These are phyloP conservation scores for Odocoileus virginianus DNA, from an alignment of 2,113 vertebrate genomes.

Conservation along the genomic window DNA sequence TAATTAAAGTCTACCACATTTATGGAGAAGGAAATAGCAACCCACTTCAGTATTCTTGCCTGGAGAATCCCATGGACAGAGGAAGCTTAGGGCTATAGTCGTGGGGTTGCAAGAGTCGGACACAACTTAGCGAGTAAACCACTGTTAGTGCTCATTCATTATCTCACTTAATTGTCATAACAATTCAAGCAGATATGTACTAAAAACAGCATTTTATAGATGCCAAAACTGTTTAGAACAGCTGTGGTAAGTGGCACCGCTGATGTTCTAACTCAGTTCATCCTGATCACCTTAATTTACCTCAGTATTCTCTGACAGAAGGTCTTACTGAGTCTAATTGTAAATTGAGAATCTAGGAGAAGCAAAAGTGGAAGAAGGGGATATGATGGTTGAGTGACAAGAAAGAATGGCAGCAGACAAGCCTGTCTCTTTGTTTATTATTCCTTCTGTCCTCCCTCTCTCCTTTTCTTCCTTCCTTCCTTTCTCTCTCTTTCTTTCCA, in stretches of 20 bases:
- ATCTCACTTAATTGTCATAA: background rate
- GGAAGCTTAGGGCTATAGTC: background rate
- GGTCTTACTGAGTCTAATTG: background rate
- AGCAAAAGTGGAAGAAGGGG: background rate
- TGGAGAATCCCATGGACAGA: background rate
- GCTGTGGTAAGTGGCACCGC: background rate
- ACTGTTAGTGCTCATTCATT: background rate
- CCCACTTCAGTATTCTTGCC: background rate
- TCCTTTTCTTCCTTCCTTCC: background rate
- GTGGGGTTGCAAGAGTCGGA: accelerated
- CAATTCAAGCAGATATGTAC: background rate
- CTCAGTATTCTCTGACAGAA: background rate
- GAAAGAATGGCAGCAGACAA: background rate
- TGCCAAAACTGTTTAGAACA: background rate
- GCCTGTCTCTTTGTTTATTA: background rate
- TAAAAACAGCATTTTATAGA: background rate
- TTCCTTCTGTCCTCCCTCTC: background rate
- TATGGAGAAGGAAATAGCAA: background rate
- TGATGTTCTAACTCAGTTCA: background rate
- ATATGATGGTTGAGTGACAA: background rate
- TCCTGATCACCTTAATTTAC: background rate
- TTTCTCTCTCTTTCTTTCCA: background rate
- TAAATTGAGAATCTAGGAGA: background rate
- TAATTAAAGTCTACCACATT: background rate
- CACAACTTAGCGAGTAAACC: background rate